Conservation (phyloP, 2,888 invertebrate genomes). For the Phyto melanocephala region DNA sequence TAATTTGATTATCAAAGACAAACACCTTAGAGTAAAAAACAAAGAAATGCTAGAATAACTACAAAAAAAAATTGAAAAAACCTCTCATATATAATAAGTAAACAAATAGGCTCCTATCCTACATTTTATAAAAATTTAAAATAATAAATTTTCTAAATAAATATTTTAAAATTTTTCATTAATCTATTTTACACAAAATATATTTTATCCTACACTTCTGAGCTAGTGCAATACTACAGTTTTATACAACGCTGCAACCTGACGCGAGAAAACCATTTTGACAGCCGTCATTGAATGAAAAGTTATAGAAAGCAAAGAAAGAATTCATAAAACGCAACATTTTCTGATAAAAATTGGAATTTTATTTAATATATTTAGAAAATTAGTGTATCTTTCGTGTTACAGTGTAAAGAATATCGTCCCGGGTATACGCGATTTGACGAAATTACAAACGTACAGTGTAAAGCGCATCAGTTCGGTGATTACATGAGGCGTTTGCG, state of each 20-base stretch:
- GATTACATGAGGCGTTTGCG: constrained; percentile 63
- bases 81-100: no score
- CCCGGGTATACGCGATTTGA: neutral
- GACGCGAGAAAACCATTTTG: constrained; percentile 21
- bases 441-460: neutral
- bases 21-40: no score
- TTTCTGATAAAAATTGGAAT: constrained; percentile 43
- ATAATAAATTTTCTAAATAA: no score
- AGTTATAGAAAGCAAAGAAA: constrained; percentile 10
- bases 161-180: no score
- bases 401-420: neutral
- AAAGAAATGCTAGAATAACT: no score
- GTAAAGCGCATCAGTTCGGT: constrained; percentile 9
- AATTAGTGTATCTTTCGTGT: constrained; percentile 2
- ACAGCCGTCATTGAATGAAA: constrained; percentile 21
- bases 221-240: no score
- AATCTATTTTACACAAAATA: no score
- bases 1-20: no score
- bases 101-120: no score
- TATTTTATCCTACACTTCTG: no score
- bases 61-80: no score
- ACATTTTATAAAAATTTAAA: no score
- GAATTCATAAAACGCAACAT: neutral
- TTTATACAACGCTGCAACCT: neutral
- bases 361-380: constrained; percentile 18